Evolutionary conservation across 2,888 invertebrate genomes (phyloP).

Genomic region (Corythucha ciliata): DNA sequence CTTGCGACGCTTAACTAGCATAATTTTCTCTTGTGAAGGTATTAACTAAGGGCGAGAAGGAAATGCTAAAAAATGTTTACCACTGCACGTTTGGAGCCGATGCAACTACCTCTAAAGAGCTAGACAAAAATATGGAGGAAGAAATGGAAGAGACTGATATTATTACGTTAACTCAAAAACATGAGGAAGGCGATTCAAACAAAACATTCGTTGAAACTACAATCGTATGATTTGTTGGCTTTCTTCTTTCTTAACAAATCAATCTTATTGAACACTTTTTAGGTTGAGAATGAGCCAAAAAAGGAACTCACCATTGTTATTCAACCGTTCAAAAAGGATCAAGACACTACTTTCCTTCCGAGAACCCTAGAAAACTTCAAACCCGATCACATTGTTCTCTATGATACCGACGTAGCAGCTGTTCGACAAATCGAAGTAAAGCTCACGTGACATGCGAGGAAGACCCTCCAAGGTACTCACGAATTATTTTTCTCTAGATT

Average conservation of each 20-base stretch:
- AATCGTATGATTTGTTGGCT: constrained; percentile 19
- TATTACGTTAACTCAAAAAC: constrained; percentile 36
- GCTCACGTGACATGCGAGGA: neutral
- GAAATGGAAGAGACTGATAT: constrained; percentile 33
- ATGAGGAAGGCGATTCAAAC: constrained; percentile 32
- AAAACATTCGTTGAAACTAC: constrained; percentile 34
- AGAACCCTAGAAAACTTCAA: constrained; percentile 40
- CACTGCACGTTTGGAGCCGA: constrained; percentile 27
- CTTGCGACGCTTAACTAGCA: too few relatives aligned
- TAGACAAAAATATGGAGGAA: constrained; percentile 30
- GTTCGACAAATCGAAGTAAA: constrained; percentile 79
- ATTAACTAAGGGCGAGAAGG: constrained; percentile 28
- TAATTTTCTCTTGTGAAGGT: constrained; percentile 24
- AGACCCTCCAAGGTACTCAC: neutral
- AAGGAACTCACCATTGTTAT: constrained; percentile 44
- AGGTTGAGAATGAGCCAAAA: constrained; percentile 8
- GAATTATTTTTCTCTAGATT: constrained; percentile 44
- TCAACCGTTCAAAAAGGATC: constrained; percentile 67
- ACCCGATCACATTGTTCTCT: constrained; percentile 80
- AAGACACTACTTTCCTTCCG: constrained; percentile 62
- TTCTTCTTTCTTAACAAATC: neutral
- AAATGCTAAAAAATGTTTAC: constrained; percentile 28
- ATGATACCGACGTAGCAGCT: constrained; percentile 77
- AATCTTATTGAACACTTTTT: constrained; percentile 3
- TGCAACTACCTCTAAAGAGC: constrained; percentile 1